Percentiles rank a stretch among this genome's conserved stretches.
Evolutionary conservation across 2,113 vertebrate genomes (phyloP).

Genomic region (Mormoops blainvillei): DNA sequence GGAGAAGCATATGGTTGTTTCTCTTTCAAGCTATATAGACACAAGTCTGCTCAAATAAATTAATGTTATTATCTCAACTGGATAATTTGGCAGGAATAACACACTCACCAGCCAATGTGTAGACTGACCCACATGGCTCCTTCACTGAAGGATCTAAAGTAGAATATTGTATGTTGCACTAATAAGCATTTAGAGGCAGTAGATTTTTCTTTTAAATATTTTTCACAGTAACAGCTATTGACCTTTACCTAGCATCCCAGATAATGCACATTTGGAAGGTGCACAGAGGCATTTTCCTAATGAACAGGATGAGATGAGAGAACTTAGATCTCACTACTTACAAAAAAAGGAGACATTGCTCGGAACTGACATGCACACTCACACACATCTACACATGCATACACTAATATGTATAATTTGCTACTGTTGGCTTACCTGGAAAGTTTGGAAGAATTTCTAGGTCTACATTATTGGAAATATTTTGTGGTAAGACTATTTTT

Average conservation of each 20-base stretch:
- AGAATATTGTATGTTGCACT: not conserved
- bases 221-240: not conserved
- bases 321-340: not conserved
- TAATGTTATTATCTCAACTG: slow-evolving; percentile 56
- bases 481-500: not conserved
- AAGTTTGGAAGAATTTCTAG: not conserved
- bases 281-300: not conserved
- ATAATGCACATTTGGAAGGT: not conserved
- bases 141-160: not conserved
- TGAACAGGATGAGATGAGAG: not conserved
- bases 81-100: slow-evolving; percentile 60
- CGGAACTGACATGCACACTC: not conserved
- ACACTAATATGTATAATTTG: not conserved
- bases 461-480: not conserved
- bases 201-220: not conserved
- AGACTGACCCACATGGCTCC: slow-evolving; percentile 45
- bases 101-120: slow-evolving; percentile 56
- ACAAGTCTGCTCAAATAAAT: slow-evolving; percentile 60
- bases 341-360: not conserved
- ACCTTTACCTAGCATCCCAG: not conserved
- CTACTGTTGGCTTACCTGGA: not conserved
- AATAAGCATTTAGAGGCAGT: not conserved
- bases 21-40: slow-evolving; percentile 45
- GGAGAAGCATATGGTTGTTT: slow-evolving; percentile 58
- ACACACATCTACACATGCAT: not conserved